These are phyloP conservation scores for Ceraclea dissimilis DNA, from an alignment of 2,888 invertebrate species.

Conservation along the genomic window DNA sequence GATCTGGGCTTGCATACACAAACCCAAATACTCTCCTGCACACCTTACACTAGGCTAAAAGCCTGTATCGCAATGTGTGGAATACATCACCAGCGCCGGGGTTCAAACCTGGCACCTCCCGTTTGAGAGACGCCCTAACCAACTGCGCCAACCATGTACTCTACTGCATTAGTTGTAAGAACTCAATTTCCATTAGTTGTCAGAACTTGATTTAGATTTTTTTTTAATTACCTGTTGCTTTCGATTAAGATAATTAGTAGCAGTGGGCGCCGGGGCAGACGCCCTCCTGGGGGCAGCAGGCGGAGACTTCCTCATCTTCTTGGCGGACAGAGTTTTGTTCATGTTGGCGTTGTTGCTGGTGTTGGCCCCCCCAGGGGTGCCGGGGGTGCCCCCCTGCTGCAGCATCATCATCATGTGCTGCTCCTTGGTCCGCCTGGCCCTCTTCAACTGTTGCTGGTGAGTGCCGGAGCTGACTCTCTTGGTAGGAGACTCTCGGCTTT, in stretches of 20 bases:
- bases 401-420: background rate
- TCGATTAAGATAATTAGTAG: slow-evolving; percentile 22
- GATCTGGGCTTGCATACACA: too few species aligned
- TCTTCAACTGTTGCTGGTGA: slow-evolving; percentile 20
- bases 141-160: too few species aligned
- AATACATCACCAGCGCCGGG: too few species aligned
- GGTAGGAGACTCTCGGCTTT: slow-evolving; percentile 29
- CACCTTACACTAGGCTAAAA: too few species aligned
- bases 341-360: background rate
- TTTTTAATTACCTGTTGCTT: slow-evolving; percentile 23
- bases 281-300: slow-evolving; percentile 6
- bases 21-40: too few species aligned
- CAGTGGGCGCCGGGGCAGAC: slow-evolving; percentile 13
- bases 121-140: too few species aligned
- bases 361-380: background rate
- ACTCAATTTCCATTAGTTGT: too few species aligned
- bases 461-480: slow-evolving; percentile 14
- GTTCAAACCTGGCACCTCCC: too few species aligned
- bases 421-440: slow-evolving; percentile 32
- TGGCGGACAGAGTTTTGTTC: slow-evolving; percentile 9
- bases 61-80: too few species aligned
- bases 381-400: background rate
- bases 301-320: slow-evolving; percentile 6
- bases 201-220: too few species aligned
- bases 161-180: too few species aligned